A percentile compares a stretch with the other conserved stretches of the same genome.
phyloP scores from a whole-genome alignment of 2,888 invertebrate genomes.

The Dusona sp. region DNA sequence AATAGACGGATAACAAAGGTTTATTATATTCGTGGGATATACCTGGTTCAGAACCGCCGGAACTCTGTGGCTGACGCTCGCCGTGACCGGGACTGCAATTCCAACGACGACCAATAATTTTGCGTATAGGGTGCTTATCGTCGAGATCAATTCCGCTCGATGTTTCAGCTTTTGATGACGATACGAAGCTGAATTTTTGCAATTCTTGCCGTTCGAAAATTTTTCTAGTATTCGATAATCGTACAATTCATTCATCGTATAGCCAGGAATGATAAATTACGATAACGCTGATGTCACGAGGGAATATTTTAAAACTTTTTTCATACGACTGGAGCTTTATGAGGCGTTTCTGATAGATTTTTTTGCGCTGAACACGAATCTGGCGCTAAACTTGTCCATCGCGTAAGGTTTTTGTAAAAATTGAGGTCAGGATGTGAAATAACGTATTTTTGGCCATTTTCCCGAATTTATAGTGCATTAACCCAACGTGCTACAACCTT shows the following conservation, averaged over 20 bases:
- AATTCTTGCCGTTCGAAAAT: conserved; percentile 42
- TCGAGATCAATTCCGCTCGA: conserved; percentile 79
- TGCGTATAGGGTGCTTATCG: conserved; percentile 89
- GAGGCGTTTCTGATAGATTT: background rate
- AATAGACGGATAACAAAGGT: conserved; percentile 53
- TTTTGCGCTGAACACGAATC: background rate
- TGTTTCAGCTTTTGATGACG: conserved; percentile 71
- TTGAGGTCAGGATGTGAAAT: background rate
- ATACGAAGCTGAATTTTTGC: conserved; percentile 53
- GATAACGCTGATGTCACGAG: background rate
- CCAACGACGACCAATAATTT: conserved; percentile 91
- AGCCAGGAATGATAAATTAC: background rate
- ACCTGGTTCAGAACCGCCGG: conserved; percentile 91
- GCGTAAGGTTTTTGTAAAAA: background rate
- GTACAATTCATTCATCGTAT: background rate
- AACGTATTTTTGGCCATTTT: background rate
- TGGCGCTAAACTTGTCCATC: background rate
- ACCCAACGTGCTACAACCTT: background rate
- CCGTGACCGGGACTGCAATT: conserved; percentile 94
- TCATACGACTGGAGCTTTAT: background rate
- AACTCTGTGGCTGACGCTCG: conserved; percentile 92
- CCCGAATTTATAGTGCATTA: background rate
- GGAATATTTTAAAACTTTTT: background rate
- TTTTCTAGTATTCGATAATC: conserved; percentile 33
- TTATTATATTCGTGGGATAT: conserved; percentile 52